phyloP scores from a whole-genome alignment of 2,797 vertebrate genomes.

The Poliocrania exsul region DNA sequence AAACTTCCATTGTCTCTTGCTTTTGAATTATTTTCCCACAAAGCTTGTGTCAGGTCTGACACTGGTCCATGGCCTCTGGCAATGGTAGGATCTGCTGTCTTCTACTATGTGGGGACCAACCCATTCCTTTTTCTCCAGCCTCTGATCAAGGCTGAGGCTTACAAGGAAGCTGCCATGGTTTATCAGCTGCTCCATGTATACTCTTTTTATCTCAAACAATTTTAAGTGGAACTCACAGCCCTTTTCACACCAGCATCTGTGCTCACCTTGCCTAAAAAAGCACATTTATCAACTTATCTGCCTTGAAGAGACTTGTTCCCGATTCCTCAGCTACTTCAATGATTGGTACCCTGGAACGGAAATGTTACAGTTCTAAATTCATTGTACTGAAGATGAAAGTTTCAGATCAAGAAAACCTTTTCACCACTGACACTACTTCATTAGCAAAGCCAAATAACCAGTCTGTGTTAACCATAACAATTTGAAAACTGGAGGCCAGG shows the following conservation, averaged over 20 bases:
- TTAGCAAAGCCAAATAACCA: constrained; percentile 14
- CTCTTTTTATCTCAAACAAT: not conserved
- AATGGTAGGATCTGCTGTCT: not conserved
- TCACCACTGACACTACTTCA: not conserved
- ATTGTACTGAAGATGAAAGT: not conserved
- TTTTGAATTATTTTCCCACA: not conserved
- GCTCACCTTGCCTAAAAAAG: not conserved
- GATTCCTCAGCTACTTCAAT: not conserved
- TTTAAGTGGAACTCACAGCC: not conserved
- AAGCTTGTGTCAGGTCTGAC: not conserved
- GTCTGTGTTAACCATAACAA: not conserved
- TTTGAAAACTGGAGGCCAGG: not conserved
- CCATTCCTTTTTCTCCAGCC: not conserved
- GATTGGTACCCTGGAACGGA: not conserved
- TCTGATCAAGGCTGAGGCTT: not conserved
- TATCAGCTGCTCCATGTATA: not conserved
- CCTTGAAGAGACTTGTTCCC: not conserved
- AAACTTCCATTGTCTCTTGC: not conserved
- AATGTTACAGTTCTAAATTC: not conserved
- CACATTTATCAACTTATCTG: not conserved
- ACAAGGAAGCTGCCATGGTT: not conserved
- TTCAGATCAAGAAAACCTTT: not conserved
- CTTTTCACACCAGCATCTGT: not conserved
- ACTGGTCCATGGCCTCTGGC: rapidly evolving
- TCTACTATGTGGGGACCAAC: not conserved